Base-by-base conservation (phyloP, 2,888 invertebrate species). In the Toxonevra muliebris region DNA sequence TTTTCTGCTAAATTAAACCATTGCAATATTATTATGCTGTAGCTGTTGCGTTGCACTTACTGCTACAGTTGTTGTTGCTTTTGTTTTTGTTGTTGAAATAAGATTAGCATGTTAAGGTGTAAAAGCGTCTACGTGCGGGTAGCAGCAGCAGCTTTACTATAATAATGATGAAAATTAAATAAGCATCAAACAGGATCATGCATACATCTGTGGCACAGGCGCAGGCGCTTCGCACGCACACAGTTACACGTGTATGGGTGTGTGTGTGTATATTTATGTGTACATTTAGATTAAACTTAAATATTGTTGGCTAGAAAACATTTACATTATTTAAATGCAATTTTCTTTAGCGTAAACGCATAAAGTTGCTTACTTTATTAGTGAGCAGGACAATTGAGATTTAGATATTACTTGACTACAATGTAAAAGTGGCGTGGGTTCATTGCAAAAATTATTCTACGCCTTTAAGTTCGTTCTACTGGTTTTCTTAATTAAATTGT, bases 1-100 rank as follows among this genome's bases (percentile, higher is more conserved):
- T 65, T 65, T 65, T 60, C 60, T 53, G 60, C 60, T 65, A 65
- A 65, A 65, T 65, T 65, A 65, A 65, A 65, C 65, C 65, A 65
- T 65, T 65, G 65, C 59, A 53, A 60, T 65, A 59, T 53, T 60
- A 60, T 65, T 65, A 65, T 58, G 43, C 50, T n/a, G 42, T 19
- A 12, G 20, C 41, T 55, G 52, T n/a, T 40, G 15, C 43, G 52
- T 48, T 52, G 15, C 50, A 13, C 10, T n/a, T 15, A 8, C 48
- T 48, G 48, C 48, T 15, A 11, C 50, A 45, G 64, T 41, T 40
- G 12, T 11, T 15, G 48, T 48, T 48, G 8, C 8, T 48, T 2
- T 48, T 12, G 15, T 8, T 30, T 2, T 30, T 4, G 30, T 30
- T 30, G 30, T 30, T 30, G 30, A 2, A 30, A 7, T 30, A 30